These are phyloP conservation scores for Heliconius cydno DNA, from an alignment of 2,888 invertebrate genomes.

Conservation along the genomic window DNA sequence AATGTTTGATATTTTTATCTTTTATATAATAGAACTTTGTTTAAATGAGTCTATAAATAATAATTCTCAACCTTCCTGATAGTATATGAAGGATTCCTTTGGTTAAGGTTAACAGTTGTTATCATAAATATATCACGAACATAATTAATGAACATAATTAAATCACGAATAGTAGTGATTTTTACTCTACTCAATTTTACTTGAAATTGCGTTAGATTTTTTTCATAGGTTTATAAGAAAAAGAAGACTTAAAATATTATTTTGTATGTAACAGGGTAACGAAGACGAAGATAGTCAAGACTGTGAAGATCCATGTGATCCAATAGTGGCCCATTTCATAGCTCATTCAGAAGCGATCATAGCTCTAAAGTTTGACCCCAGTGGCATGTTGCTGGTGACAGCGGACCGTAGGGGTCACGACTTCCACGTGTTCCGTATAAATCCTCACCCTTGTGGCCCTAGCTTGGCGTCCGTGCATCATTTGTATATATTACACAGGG, in stretches of 20 bases:
- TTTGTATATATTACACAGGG: conserved; percentile 96
- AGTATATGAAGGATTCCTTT: neutral
- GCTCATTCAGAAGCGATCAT: conserved; percentile 95
- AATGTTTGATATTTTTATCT: neutral
- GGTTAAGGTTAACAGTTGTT: neutral
- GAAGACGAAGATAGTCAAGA: conserved; percentile 84
- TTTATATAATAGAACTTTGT: neutral
- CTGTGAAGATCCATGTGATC: conserved; percentile 86
- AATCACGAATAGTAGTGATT: neutral
- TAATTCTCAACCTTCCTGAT: neutral
- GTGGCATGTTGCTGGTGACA: conserved; percentile 94
- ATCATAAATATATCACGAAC: no score
- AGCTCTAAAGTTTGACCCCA: conserved; percentile 94
- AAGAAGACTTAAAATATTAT: neutral
- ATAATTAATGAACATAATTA: no score
- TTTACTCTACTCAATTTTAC: no score
- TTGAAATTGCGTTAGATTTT: no score
- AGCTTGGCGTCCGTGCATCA: conserved; percentile 96
- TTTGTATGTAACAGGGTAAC: conserved; percentile 59
- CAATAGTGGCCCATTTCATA: conserved; percentile 93
- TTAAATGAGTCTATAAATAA: neutral
- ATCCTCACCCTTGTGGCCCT: conserved; percentile 95
- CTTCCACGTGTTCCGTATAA: conserved; percentile 97
- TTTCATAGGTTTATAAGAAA: neutral
- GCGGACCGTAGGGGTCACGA: conserved; percentile 96